Base-by-base conservation (phyloP, 2,888 invertebrate species). In the Amblyjoppa fuscipennis region DNA sequence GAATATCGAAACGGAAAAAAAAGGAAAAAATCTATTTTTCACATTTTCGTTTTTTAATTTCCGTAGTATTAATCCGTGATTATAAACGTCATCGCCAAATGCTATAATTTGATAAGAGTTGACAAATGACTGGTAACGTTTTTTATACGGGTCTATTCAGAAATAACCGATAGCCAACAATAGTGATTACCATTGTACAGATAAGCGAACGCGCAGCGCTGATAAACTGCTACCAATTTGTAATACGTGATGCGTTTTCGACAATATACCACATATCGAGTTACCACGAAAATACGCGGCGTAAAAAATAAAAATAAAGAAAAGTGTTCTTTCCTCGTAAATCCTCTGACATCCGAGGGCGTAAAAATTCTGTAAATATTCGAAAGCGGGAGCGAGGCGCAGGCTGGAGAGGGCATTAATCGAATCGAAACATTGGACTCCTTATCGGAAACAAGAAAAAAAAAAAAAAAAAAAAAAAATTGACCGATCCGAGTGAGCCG, bases 381-480 rank as follows among this genome's bases (percentile, higher is more conserved):
- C 20, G 64, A 31, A 64, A 64, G 31, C 31, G 34, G 5, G 6
- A 28, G 4, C 13, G 31, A 13, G 13, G 16, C 61, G 34, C 34
- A 31, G n/a, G 11, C 16, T 31, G 6, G 64, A n/a, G 64, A n/a
- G 64, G n/a, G 34, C 34, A 31, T 6, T 56, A 56, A 34, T 31
- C 28, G 9, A 64, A 16, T 64, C 64, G 34, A 64, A 64, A 34
- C 34, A 7, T 31, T 6, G 11, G 28, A 3, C 25, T 64, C 31
- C 64, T 31, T 31, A 64, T 64, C 31, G n/a, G 64, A 64, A 64
- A 31, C 4, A 11, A 28, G 61, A 61, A 61, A 7, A 56, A 64
- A 64, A 31, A 64, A 61, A 56, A 64, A 64, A 31, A 64, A 61
- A 13, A 53, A 61, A 20, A 20, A 13, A 53, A 61, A 64, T 64